Conservation (phyloP, 1,140 invertebrate genomes). For the Acromyrmex heyeri region DNA sequence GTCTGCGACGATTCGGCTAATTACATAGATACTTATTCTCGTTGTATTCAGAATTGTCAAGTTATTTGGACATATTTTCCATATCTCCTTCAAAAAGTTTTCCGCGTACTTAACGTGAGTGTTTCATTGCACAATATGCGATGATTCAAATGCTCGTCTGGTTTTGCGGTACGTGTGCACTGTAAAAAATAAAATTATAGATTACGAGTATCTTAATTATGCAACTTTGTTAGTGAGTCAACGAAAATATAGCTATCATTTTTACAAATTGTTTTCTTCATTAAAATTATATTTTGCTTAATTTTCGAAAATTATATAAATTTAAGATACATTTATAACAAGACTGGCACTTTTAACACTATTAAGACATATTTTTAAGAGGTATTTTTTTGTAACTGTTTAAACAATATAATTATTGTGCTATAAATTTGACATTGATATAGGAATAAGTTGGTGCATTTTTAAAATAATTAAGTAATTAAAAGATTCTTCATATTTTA, state of each 20-base stretch:
- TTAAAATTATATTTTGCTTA: not conserved
- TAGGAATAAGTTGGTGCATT: not conserved
- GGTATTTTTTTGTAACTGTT: not conserved
- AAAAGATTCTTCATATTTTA: not conserved
- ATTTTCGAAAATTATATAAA: not conserved
- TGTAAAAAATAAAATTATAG: too few species aligned
- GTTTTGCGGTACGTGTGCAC: not conserved
- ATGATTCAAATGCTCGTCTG: constrained; percentile 5
- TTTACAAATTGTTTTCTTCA: not conserved
- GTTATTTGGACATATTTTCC: not conserved
- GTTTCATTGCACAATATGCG: constrained; percentile 29
- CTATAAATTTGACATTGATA: not conserved
- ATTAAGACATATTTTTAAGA: not conserved
- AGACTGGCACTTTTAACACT: not conserved
- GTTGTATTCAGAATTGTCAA: not conserved
- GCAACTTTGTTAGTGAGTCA: constrained; percentile 15
- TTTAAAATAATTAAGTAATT: not conserved
- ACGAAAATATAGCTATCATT: not conserved
- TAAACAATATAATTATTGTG: not conserved
- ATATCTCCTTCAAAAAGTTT: not conserved
- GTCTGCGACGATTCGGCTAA: not conserved
- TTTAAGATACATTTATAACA: not conserved
- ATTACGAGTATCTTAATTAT: not conserved
- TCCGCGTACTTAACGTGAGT: not conserved
- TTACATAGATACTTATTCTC: constrained; percentile 14